Evolutionary conservation across 2,888 invertebrate species (phyloP), one percentile per base, ranked within the genome.

Genomic region (Nephrocerus scutellatus): DNA sequence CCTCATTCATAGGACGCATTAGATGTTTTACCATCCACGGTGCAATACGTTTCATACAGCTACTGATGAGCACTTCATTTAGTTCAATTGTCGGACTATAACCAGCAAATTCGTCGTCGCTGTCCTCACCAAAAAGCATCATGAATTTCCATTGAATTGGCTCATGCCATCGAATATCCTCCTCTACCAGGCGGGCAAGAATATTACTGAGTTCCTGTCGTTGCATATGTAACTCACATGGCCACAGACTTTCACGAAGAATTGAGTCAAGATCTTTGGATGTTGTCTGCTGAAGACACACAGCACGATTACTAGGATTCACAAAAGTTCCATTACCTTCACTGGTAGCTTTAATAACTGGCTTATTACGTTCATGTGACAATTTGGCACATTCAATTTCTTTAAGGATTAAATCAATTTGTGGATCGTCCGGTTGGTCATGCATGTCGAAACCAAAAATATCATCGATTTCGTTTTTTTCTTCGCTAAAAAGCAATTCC

Each of bases 21-120:
- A 65, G 49, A 38, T 63, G 49, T 4, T 59, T 52, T 4, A 65
- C 65, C 15, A 65, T 56, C 64, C 64, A 65, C 1, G 64, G 62
- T 0, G 66, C 61, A 29, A 65, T 62, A 6, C 65, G 62, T 18
- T 55, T 49, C 26, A 61, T 54, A 35, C 66, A 66, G 41, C 65
- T 65, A 33, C 53, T 44, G 19, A 59, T 48, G 14, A 65, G 46
- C 2, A 58, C 50, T 31, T 65, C 58, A 45, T 65, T 55, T 21
- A 65, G 37, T 44, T 66, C 66, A 5, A 65, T 55, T 16, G 59
- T 54, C 4, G 65, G 65, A 46, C 65, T 66, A 22, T 50, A 55
- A 0, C 54, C 51, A 12, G 54, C 49, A 41, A 65, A 63, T 31
- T 63, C 66, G 47, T 65, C 63, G 13, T 65, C 66, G 21, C 60